Base-by-base conservation (phyloP, 2,888 invertebrate species). In the Furcula furcula region DNA sequence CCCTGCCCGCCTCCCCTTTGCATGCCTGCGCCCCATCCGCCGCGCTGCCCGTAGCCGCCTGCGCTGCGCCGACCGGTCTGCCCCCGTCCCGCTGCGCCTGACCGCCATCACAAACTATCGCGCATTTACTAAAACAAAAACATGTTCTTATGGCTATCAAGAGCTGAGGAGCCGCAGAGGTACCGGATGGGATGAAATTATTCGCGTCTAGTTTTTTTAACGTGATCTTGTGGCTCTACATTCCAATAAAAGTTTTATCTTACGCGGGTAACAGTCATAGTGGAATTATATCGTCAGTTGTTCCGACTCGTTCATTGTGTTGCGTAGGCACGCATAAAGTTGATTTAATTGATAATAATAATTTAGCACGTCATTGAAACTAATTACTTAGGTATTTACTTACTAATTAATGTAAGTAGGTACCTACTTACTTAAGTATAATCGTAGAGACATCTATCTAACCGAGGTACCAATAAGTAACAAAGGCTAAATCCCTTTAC, bases 171-270 rank as follows among this genome's bases (percentile, higher is more conserved):
- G 78, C 79, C 76, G 71, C 76, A 66, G 82, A 79, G 82, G 83
- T 83, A 86, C 87, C 85, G 83, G 82, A 84, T 84, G 83, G 83
- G 82, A 84, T 85, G 74, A 82, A 83, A 85, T 81, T 82, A 83
- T 85, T 84, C 79, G 85, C 79, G 75, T 79, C 83, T 82, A 81
- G 78, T 82, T 84, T 79, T 77, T 77, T 75, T 67, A 73, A 72
- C 63, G 59, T 52, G 73, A 66, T 74, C 76, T 74, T 61, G 76
- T 69, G 72, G 64, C 62, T 73, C 78, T 76, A 78, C 83, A 84
- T 84, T 84, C 83, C 82, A 63, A 65, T 65, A 62, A 59, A 71
- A 60, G 64, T 77, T 75, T 74, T 71, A 62, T 66, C 34, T 32
- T 60, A 61, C 2, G 20, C 30, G 40, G 15, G 16, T 36, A 44